These are phyloP conservation scores for Amazona guildingii DNA, from an alignment of 2,113 vertebrate species.

Conservation along the genomic window DNA sequence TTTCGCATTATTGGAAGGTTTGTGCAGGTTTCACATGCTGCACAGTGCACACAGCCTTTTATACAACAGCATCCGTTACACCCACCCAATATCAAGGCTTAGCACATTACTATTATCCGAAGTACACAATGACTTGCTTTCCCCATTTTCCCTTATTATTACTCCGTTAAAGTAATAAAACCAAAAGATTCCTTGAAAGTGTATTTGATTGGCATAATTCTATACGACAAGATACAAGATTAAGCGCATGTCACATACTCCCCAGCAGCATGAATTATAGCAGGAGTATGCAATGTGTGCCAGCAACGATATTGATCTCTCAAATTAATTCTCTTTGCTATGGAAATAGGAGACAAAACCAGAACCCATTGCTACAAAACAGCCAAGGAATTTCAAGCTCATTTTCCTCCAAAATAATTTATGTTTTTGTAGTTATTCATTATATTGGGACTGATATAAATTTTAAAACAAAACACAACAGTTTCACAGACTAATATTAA, in stretches of 20 bases:
- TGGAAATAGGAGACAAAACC: neutral
- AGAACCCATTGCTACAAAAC: neutral
- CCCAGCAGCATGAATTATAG: neutral
- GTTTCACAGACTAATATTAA: neutral
- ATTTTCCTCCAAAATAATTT: neutral
- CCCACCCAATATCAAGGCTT: neutral
- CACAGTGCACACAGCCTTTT: neutral
- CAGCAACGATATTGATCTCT: neutral
- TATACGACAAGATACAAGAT: neutral
- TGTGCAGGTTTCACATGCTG: constrained; percentile 23
- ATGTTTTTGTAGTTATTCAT: constrained; percentile 10
- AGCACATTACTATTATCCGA: neutral
- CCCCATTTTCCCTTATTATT: neutral
- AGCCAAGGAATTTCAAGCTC: neutral
- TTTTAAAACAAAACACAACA: neutral
- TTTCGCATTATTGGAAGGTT: constrained; percentile 4
- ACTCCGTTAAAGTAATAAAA: neutral
- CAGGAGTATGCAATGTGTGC: neutral
- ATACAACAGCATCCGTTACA: neutral
- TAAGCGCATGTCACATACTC: neutral
- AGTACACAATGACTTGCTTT: neutral
- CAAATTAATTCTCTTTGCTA: constrained; percentile 43
- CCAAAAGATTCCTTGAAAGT: neutral
- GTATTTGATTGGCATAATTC: neutral
- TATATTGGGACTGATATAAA: neutral